These are phyloP conservation scores for Cricetomys ansorgei DNA, from an alignment of 2,113 vertebrate genomes.

Conservation along the genomic window DNA sequence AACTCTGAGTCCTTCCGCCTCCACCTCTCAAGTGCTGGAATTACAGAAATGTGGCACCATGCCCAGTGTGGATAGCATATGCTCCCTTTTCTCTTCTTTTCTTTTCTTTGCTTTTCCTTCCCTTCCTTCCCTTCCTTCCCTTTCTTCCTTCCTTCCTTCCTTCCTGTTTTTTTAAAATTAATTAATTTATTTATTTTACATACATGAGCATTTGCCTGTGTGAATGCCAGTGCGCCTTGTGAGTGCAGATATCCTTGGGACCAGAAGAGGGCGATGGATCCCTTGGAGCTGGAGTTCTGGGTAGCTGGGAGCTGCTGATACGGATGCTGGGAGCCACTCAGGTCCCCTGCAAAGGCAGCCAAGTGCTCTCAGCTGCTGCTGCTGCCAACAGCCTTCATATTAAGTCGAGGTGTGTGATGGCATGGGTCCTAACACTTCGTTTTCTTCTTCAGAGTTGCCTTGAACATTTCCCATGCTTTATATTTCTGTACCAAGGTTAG, in stretches of 20 bases:
- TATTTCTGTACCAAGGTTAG: neutral
- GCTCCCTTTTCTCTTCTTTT: neutral
- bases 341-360: neutral
- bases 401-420: neutral
- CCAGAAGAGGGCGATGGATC: neutral
- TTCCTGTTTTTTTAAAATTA: neutral
- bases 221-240: neutral
- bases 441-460: conserved; percentile 24
- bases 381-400: neutral
- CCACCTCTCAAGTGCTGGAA: neutral
- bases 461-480: neutral
- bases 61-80: neutral
- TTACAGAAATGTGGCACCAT: neutral
- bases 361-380: too few species aligned
- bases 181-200: neutral
- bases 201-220: neutral
- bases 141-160: too few species aligned
- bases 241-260: too few species aligned
- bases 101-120: neutral
- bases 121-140: too few species aligned
- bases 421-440: neutral
- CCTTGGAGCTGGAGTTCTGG: neutral
- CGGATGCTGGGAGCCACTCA: neutral
- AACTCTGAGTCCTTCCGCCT: neutral
- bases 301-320: neutral